A percentile compares a stretch with the other conserved stretches of the same genome.
Evolutionary conservation across 2,797 vertebrate genomes (phyloP).

Genomic region (Anabas testudineus): DNA sequence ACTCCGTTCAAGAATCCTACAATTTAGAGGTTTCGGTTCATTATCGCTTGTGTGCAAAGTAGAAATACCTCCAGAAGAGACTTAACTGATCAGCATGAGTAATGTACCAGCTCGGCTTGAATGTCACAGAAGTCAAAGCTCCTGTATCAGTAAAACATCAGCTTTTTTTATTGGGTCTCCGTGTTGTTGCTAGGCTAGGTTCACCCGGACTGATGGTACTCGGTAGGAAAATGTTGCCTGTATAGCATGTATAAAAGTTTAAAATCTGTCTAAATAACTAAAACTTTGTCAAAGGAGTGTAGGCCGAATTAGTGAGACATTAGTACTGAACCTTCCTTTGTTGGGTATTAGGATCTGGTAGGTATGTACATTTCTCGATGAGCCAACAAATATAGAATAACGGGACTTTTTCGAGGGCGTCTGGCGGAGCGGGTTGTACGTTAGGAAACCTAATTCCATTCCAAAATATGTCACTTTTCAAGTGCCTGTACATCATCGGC

Average conservation of each 20-base stretch:
- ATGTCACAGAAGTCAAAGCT: fast-evolving
- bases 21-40: not conserved
- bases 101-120: slow-evolving; percentile 7
- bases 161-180: slow-evolving; percentile 18
- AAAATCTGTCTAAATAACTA: not conserved
- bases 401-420: not conserved
- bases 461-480: not conserved
- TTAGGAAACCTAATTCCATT: not conserved
- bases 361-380: fast-evolving
- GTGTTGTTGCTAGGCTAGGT: not conserved
- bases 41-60: not conserved
- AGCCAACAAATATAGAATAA: not conserved
- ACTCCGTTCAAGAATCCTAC: slow-evolving; percentile 6
- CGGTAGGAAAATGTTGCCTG: too few species aligned
- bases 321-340: fast-evolving
- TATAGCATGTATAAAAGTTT: not conserved
- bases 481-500: not conserved
- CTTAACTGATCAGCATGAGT: fast-evolving
- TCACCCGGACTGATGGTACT: too few species aligned
- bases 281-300: not conserved
- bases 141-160: not conserved
- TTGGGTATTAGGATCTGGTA: fast-evolving
- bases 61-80: fast-evolving
- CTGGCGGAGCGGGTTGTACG: not conserved
- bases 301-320: not conserved